Conservation (phyloP, 2,888 invertebrate species). For the Deroplatys truncata region DNA sequence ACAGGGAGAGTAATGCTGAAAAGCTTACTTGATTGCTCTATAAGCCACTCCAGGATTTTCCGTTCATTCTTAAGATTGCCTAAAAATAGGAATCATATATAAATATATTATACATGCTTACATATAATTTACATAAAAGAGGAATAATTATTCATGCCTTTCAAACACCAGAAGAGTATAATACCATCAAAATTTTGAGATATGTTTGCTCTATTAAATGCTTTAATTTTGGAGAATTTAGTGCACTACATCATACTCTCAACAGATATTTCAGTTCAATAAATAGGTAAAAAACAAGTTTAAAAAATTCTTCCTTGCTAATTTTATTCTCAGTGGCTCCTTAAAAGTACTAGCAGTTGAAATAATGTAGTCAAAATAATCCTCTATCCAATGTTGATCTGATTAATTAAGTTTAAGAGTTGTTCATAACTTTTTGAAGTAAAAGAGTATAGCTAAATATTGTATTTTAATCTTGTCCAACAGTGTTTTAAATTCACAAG, state of each 20-base stretch:
- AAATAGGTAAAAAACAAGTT: no score
- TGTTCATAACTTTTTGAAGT: no score
- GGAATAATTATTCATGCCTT: not conserved
- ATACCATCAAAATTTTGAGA: no score
- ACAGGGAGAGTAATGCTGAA: not conserved
- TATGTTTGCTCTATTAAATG: no score
- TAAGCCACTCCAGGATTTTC: conserved; percentile 92
- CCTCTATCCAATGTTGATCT: no score
- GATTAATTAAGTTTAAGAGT: no score
- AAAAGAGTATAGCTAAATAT: no score
- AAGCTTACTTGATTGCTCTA: conserved; percentile 58
- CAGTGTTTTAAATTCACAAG: no score
- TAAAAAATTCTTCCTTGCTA: not conserved
- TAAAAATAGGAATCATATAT: conserved; percentile 53
- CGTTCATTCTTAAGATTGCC: conserved; percentile 93
- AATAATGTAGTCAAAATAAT: not conserved
- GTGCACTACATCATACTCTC: no score
- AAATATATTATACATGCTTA: not conserved
- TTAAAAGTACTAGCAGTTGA: not conserved
- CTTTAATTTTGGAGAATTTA: no score
- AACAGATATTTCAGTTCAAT: no score
- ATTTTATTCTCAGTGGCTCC: not conserved
- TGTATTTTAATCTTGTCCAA: no score
- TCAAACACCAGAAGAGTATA: not conserved
- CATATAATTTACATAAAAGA: not conserved